These are phyloP conservation scores for Eublepharis macularius DNA, from an alignment of 2,113 vertebrate species.

Conservation along the genomic window DNA sequence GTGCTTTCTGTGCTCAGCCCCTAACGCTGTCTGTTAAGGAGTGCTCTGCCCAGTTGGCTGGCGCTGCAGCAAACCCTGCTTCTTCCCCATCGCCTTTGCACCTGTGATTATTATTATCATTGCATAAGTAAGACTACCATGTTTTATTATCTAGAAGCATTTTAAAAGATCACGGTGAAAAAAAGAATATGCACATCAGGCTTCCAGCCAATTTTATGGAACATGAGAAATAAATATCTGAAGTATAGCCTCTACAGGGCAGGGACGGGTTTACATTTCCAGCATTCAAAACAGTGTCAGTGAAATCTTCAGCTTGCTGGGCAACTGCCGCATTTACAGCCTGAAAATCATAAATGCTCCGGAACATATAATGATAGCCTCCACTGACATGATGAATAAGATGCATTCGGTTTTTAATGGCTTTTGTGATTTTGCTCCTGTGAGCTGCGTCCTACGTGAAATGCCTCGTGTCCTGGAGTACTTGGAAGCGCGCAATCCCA, in stretches of 20 bases:
- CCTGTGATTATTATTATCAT: no score
- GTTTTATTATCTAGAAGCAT: no score
- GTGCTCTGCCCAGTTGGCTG: no score
- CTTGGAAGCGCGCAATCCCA: conserved; percentile 58
- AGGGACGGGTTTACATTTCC: conserved; percentile 20
- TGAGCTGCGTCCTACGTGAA: conserved; percentile 64
- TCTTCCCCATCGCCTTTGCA: no score
- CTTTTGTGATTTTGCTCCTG: conserved; percentile 48
- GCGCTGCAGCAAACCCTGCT: no score
- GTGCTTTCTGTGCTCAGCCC: no score
- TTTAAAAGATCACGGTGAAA: no score
- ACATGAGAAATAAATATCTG: not conserved
- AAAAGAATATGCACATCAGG: not conserved
- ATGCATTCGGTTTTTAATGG: conserved; percentile 66
- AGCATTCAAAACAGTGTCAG: conserved; percentile 59
- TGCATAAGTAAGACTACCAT: no score
- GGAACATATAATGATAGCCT: conserved; percentile 57
- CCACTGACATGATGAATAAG: conserved; percentile 62
- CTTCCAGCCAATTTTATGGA: not conserved
- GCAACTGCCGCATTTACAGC: conserved; percentile 54
- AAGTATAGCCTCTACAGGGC: conserved; percentile 30
- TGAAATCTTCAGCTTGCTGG: conserved; percentile 39
- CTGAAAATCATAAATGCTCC: conserved; percentile 54
- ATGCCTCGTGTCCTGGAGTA: conserved; percentile 48
- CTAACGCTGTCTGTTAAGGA: no score